Conservation (phyloP, 2,888 invertebrate genomes). For the Antitype chi region DNA sequence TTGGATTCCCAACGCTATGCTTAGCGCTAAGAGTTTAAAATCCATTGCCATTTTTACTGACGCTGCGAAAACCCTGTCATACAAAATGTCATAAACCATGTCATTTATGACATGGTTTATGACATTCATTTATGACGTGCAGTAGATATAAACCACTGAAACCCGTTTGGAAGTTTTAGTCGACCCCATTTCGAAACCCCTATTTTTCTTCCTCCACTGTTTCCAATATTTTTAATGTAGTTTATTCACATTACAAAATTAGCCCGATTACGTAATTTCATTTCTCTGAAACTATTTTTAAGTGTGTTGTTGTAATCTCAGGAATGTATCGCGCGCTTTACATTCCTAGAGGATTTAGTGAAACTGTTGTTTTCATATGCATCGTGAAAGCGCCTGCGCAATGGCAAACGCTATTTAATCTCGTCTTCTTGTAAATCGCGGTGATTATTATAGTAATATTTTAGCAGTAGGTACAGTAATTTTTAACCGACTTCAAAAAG, state of each 20-base stretch:
- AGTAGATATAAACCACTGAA: too few relatives aligned
- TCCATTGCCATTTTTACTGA: too few relatives aligned
- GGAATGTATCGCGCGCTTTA: conserved; percentile 36
- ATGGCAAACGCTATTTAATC: background rate
- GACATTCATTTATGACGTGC: too few relatives aligned
- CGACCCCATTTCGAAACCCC: background rate
- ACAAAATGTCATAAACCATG: too few relatives aligned
- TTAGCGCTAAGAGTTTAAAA: too few relatives aligned
- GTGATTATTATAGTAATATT: background rate
- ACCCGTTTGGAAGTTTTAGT: background rate
- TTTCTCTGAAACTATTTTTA: conserved; percentile 47
- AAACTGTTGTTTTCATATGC: conserved; percentile 21
- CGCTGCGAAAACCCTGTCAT: too few relatives aligned
- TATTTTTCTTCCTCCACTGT: background rate
- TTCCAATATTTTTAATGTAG: conserved; percentile 3
- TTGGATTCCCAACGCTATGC: too few relatives aligned
- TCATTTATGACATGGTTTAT: too few relatives aligned
- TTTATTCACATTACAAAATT: conserved; percentile 21
- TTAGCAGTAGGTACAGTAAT: background rate
- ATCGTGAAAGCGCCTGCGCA: background rate
- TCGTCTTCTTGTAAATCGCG: background rate
- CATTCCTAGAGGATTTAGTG: conserved; percentile 53
- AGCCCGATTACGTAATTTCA: conserved; percentile 26
- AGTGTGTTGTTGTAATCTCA: conserved; percentile 46
- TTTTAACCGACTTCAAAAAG: too few relatives aligned